These are phyloP conservation scores for Leptinotarsa juncta DNA, from an alignment of 2,888 invertebrate species.

Conservation along the genomic window DNA sequence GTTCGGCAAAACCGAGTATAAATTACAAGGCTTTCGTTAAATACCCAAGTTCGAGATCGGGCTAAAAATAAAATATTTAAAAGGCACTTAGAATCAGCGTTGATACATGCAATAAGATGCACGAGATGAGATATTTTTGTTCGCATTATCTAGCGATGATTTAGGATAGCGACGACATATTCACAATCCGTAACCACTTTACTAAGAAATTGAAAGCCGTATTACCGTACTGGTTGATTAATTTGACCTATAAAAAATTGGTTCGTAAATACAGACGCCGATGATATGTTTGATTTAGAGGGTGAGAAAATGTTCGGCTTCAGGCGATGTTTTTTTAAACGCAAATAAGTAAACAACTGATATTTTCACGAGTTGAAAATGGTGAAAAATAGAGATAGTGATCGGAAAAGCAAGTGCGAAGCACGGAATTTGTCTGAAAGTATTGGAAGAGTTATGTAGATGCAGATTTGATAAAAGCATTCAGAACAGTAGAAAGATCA, in stretches of 20 bases:
- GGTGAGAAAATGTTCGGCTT: not conserved
- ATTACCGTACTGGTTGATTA: conserved; percentile 29
- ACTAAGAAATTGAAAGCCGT: conserved; percentile 33
- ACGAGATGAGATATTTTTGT: conserved; percentile 18
- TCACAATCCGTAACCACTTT: conserved; percentile 37
- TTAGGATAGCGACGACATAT: conserved; percentile 22
- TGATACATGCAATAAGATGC: conserved; percentile 21
- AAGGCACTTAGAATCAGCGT: conserved; percentile 31
- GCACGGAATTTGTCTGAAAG: too few species aligned
- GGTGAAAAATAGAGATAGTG: too few species aligned
- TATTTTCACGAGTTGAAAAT: too few species aligned
- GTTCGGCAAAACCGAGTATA: not conserved
- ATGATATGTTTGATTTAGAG: not conserved
- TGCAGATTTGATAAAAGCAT: too few species aligned
- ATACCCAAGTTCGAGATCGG: conserved; percentile 2
- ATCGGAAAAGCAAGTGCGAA: too few species aligned
- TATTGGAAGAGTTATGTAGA: too few species aligned
- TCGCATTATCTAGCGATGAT: conserved; percentile 16
- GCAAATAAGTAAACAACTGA: too few species aligned
- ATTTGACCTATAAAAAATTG: conserved; percentile 27
- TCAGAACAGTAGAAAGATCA: too few species aligned
- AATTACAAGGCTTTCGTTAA: not conserved
- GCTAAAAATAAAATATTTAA: conserved; percentile 32
- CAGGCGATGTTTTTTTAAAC: too few species aligned
- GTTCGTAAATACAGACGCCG: not conserved